Percentiles rank a stretch among this genome's conserved stretches.
phyloP scores from a whole-genome alignment of 1,140 invertebrate genomes.

The Meloidogyne exigua region DNA sequence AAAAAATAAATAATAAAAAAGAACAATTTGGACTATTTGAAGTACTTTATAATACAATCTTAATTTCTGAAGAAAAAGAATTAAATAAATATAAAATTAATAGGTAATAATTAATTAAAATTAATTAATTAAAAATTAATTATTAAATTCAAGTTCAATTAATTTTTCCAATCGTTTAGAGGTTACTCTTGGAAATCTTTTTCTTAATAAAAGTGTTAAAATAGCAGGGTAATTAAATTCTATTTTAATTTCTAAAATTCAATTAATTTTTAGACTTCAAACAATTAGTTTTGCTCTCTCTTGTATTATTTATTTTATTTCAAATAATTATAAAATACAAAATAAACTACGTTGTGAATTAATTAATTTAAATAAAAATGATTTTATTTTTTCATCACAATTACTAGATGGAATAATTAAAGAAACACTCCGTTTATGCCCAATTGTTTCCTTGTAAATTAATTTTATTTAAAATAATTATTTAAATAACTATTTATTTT shows the following conservation, averaged over 20 bases:
- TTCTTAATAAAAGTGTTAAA: conserved; percentile 12
- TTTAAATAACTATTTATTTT: neutral
- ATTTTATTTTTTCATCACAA: too few relatives aligned
- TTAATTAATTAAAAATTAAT: neutral
- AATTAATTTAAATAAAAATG: neutral
- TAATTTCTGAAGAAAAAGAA: neutral
- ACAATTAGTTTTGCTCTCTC: neutral
- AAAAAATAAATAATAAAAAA: neutral
- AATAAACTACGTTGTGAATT: neutral
- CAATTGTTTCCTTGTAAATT: conserved; percentile 2
- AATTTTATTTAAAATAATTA: neutral
- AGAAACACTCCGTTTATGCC: neutral
- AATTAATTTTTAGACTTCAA: neutral
- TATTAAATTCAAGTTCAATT: neutral
- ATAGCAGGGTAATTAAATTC: neutral
- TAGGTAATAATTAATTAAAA: neutral
- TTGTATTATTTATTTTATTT: neutral
- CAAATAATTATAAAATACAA: neutral
- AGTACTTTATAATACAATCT: neutral
- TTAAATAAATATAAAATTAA: too few relatives aligned
- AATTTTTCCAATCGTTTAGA: neutral
- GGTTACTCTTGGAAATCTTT: neutral
- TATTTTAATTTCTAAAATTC: neutral
- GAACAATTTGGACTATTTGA: neutral
- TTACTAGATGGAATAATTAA: neutral